Evolutionary conservation across 2,797 vertebrate species (phyloP).

Genomic region (Danio jaintianensis): DNA sequence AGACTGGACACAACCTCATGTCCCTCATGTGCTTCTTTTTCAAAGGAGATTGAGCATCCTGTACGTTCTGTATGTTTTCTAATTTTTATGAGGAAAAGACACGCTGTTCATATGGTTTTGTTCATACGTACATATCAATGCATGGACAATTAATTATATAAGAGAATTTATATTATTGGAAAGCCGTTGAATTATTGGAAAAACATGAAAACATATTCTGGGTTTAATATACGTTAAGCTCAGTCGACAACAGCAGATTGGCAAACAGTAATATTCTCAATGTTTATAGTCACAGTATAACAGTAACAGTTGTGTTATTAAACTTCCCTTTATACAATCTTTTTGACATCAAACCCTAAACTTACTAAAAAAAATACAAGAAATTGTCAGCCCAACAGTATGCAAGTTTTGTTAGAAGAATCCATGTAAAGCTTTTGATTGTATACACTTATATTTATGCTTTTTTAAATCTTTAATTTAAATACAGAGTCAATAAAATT

Average conservation of each 20-base stretch:
- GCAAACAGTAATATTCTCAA: too few species aligned
- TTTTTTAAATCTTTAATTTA: too few species aligned
- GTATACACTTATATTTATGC: too few species aligned
- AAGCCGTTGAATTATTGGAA: conserved; percentile 17
- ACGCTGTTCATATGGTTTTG: conserved; percentile 65
- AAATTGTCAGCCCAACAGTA: too few species aligned
- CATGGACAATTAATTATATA: conserved; percentile 80
- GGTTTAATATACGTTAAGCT: conserved; percentile 3
- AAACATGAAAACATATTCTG: conserved; percentile 23
- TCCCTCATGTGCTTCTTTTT: conserved; percentile 49
- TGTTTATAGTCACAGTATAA: too few species aligned
- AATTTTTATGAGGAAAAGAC: conserved; percentile 38
- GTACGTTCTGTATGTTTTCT: conserved; percentile 43
- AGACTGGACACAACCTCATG: conserved; percentile 48
- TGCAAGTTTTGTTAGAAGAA: too few species aligned
- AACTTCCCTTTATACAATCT: too few species aligned
- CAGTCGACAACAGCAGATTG: background rate
- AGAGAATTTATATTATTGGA: conserved; percentile 30
- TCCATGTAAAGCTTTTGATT: too few species aligned
- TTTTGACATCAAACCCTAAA: too few species aligned
- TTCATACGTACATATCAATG: conserved; percentile 84
- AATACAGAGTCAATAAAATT: too few species aligned
- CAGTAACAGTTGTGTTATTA: too few species aligned
- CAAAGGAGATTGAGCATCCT: conserved; percentile 50
- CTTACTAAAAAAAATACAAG: too few species aligned